Evolutionary conservation across 2,113 vertebrate species (phyloP).

Genomic region (Callithrix jacchus): DNA sequence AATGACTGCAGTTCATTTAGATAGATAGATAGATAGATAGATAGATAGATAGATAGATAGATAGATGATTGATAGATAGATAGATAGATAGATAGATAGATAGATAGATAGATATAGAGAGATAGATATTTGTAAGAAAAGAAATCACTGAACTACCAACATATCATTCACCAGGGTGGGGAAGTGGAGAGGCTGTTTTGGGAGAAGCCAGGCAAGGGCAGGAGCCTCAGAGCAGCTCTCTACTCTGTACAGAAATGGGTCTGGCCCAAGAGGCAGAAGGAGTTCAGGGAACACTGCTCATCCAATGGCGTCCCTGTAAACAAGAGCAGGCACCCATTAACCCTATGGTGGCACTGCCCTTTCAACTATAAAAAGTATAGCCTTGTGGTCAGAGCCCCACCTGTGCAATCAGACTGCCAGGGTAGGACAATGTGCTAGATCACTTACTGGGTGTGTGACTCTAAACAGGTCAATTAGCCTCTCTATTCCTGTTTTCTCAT

Average conservation of each 20-base stretch:
- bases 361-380: neutral
- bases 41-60: too few relatives aligned
- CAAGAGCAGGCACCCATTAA: neutral
- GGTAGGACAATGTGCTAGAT: neutral
- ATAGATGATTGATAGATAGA: too few relatives aligned
- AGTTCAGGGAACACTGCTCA: neutral
- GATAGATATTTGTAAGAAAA: neutral
- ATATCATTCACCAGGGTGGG: neutral
- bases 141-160: neutral
- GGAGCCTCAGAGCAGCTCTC: neutral
- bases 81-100: too few relatives aligned
- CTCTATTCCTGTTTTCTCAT: constrained; percentile 2
- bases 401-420: neutral
- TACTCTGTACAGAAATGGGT: neutral
- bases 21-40: too few relatives aligned
- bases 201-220: neutral
- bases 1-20: neutral
- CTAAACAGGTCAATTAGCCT: constrained; percentile 7
- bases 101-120: too few relatives aligned
- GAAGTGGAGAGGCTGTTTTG: neutral
- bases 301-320: neutral
- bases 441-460: constrained; percentile 16
- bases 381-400: constrained; percentile 8
- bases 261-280: neutral
- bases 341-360: neutral